These are phyloP conservation scores for Dasypogon diadema DNA, from an alignment of 2,888 invertebrate genomes.

Conservation along the genomic window DNA sequence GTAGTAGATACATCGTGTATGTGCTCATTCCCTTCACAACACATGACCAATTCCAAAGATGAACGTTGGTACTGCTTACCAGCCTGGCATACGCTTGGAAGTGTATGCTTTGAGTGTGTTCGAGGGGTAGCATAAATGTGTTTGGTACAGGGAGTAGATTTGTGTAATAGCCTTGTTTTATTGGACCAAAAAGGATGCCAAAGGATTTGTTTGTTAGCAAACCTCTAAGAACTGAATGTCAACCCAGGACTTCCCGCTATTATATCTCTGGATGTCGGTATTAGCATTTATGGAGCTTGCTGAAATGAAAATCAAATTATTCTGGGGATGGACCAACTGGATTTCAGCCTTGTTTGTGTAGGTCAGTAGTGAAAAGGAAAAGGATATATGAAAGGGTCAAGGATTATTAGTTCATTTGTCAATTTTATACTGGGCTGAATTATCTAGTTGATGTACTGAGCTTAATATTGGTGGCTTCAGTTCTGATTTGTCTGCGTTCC, in stretches of 20 bases:
- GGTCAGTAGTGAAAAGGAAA: constrained; percentile 33
- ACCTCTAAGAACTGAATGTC: constrained; percentile 57
- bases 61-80: constrained; percentile 17
- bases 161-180: constrained; percentile 57
- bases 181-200: constrained; percentile 55
- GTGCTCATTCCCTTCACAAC: constrained; percentile 9
- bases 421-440: background rate
- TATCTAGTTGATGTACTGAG: too few species aligned
- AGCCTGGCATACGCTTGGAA: constrained; percentile 34
- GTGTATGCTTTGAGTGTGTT: constrained; percentile 23
- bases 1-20: constrained; percentile 37
- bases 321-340: constrained; percentile 3
- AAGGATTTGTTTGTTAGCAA: constrained; percentile 57
- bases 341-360: constrained; percentile 23
- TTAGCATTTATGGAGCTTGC: constrained; percentile 51
- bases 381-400: constrained; percentile 19
- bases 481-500: too few species aligned
- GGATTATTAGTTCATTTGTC: constrained; percentile 37
- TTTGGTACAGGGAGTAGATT: constrained; percentile 55
- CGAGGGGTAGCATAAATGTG: constrained; percentile 11
- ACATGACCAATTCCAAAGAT: constrained; percentile 38
- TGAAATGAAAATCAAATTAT: constrained; percentile 51
- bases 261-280: constrained; percentile 43
- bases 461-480: too few species aligned
- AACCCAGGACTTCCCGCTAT: constrained; percentile 52